These are phyloP conservation scores for Sebastes taczanowskii DNA, from an alignment of 2,797 vertebrate genomes.

Conservation along the genomic window DNA sequence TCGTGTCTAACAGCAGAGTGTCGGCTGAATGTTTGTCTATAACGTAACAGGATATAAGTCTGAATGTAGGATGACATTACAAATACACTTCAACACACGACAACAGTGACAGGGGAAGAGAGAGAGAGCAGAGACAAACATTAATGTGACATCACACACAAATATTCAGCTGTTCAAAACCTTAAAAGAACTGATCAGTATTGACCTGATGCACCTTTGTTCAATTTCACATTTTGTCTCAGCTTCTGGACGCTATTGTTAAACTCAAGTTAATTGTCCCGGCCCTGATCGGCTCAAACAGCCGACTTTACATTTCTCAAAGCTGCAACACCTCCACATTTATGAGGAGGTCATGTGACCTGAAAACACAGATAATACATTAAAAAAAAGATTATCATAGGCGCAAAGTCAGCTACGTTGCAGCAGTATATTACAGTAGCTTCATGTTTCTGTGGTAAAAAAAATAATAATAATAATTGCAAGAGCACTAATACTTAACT, in stretches of 20 bases:
- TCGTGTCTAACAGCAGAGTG: no score
- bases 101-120: neutral
- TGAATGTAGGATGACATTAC: neutral
- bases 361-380: no score
- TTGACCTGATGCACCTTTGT: neutral
- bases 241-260: neutral
- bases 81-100: neutral
- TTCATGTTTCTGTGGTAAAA: no score
- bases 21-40: neutral
- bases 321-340: no score
- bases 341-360: no score
- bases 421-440: no score
- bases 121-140: neutral
- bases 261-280: neutral
- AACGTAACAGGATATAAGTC: neutral
- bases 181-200: neutral
- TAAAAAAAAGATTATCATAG: no score
- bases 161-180: neutral
- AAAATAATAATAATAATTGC: no score
- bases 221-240: neutral
- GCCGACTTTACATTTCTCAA: neutral
- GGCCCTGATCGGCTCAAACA: neutral
- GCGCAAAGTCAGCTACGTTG: no score
- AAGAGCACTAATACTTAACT: no score
- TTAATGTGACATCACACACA: neutral